phyloP scores from a whole-genome alignment of 35 echinoderm and acorn worm genomes.

The Heliocidaris tuberculata region DNA sequence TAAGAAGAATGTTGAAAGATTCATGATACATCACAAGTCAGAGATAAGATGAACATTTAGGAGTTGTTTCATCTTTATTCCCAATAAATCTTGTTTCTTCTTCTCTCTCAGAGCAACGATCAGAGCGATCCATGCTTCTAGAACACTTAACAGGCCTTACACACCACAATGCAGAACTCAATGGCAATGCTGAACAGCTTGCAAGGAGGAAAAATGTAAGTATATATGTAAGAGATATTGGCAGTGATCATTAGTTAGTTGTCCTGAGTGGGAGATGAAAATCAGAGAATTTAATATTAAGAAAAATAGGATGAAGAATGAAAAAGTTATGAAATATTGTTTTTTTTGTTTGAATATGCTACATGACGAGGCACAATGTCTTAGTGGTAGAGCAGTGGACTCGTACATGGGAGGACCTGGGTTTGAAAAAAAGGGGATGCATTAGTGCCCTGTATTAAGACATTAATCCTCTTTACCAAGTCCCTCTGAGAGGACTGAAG shows the following conservation, averaged over 20 bases:
- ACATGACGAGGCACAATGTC: too few relatives aligned
- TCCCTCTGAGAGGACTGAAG: too few relatives aligned
- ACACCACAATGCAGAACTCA: conserved; percentile 68
- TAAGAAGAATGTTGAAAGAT: too few relatives aligned
- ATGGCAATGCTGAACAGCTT: conserved; percentile 61
- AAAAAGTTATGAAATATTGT: not conserved
- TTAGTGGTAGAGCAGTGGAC: too few relatives aligned
- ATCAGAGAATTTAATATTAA: not conserved
- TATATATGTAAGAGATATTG: not conserved
- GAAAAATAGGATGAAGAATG: not conserved
- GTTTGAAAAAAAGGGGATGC: too few relatives aligned
- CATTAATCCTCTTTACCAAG: too few relatives aligned
- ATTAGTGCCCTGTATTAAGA: too few relatives aligned
- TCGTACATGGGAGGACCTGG: too few relatives aligned
- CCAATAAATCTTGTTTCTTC: not conserved
- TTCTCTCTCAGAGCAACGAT: conserved; percentile 61
- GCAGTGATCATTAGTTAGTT: not conserved
- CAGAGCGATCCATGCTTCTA: conserved; percentile 63
- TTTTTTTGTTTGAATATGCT: not conserved
- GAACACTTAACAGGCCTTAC: conserved; percentile 76
- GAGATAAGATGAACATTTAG: too few relatives aligned
- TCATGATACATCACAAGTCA: too few relatives aligned
- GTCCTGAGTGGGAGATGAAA: not conserved
- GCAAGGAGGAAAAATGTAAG: conserved; percentile 80
- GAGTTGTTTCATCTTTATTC: too few relatives aligned